phyloP scores from a whole-genome alignment of 2,888 invertebrate species.

The Cremastinae sp. region DNA sequence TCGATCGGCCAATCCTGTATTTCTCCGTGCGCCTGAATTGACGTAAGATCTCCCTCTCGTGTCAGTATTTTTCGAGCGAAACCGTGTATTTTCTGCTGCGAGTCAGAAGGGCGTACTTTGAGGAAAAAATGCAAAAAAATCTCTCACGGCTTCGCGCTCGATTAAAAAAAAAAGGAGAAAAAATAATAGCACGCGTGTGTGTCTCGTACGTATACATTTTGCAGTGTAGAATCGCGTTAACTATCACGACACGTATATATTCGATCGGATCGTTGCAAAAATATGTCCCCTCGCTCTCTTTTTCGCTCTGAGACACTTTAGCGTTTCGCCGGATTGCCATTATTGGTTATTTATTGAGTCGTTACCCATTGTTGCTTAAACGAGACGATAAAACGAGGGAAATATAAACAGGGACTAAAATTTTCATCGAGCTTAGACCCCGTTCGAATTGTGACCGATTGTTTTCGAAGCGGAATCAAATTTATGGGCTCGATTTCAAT shows the following conservation, averaged over 20 bases:
- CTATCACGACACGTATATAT: too few relatives aligned
- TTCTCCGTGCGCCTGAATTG: slow-evolving; percentile 6
- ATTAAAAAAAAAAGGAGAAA: neutral
- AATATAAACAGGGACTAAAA: neutral
- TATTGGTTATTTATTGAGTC: slow-evolving; percentile 78
- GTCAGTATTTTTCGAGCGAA: neutral
- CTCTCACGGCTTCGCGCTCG: neutral
- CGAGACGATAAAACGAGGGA: slow-evolving; percentile 15
- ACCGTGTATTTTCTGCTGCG: neutral
- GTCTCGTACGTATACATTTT: slow-evolving; percentile 23
- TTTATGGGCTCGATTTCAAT: too few relatives aligned
- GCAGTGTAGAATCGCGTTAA: too few relatives aligned
- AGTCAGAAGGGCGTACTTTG: slow-evolving; percentile 13
- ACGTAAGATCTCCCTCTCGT: neutral
- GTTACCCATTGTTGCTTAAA: slow-evolving; percentile 72
- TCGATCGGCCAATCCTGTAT: slow-evolving; percentile 28
- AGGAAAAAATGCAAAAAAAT: too few relatives aligned
- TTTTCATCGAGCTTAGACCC: neutral
- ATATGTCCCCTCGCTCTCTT: slow-evolving; percentile 2
- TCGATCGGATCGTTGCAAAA: slow-evolving; percentile 8
- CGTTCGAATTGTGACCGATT: slow-evolving; percentile 10
- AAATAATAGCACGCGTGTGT: neutral
- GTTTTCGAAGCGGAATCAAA: slow-evolving; percentile 1
- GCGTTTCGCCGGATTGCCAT: slow-evolving; percentile 65
- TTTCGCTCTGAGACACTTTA: slow-evolving; percentile 1